Base-by-base conservation (phyloP, 2,888 invertebrate genomes). In the Xestia xanthographa region DNA sequence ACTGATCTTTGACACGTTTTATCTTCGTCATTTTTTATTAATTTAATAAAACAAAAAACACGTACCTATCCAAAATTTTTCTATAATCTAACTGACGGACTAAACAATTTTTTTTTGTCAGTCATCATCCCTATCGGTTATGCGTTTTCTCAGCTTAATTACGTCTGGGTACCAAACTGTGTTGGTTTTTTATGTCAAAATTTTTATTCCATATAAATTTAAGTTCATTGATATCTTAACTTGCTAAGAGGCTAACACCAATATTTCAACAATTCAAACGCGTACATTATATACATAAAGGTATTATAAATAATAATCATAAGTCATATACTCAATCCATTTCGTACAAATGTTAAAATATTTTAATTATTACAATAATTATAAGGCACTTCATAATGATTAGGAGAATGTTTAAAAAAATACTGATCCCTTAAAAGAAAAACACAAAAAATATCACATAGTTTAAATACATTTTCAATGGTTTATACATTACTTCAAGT, bases 321-420 rank as follows among this genome's bases (percentile, higher is more conserved):
- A 58, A 72, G 34, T 45, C 12, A 56, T 58, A 45, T n/a, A 74
- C 26, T 72, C 72, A 38, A 50, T 66, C 3, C 48, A 34, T 60
- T 26, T 43, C 53, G 14, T 75, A 80, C 29, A 58, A 50, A 60
- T 50, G 72, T 29, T 38, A 38, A 62, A 62, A 17, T 68, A 66
- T 45, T 26, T 34, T 22, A 77, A 34, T 45, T 26, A 79, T 43
- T 41, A 50, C n/a, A 60, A 62, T 67, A n/a, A n/a, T n/a, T n/a
- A 63, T 58, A 81, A 83, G 81, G 81, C 84, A 83, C 84, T 69
- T 73, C 9, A 70, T 74, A 69, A 66, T 68, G 53, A 83, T 78
- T 65, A 77, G 43, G 20, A 77, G 22, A 80, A 69, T 66, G 43
- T 66, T 45, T 62, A 26, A 69, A 73, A 73, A 20, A 83, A 81